A percentile compares a stretch with the other conserved stretches of the same genome.
Evolutionary conservation across 2,888 invertebrate species (phyloP).

Genomic region (Helobdella robusta): DNA sequence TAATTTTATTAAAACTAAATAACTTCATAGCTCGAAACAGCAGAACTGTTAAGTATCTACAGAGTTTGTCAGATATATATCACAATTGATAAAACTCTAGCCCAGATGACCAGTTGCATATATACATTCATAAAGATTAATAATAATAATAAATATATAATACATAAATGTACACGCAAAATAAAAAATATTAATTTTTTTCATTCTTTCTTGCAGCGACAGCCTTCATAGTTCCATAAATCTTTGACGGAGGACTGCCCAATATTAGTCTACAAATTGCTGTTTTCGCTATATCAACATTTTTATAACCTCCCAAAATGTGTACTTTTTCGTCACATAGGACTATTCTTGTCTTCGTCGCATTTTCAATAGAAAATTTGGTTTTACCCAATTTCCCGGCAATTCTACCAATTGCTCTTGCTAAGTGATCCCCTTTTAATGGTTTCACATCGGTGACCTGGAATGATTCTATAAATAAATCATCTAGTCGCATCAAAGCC

Average conservation of each 20-base stretch:
- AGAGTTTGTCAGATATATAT: no score
- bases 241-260: slow-evolving; percentile 50
- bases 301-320: slow-evolving; percentile 90
- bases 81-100: no score
- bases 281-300: slow-evolving; percentile 83
- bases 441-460: slow-evolving; percentile 71
- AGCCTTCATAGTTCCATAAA: slow-evolving; percentile 19
- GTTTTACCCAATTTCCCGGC: slow-evolving; percentile 95
- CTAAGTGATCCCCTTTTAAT: slow-evolving; percentile 72
- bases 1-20: no score
- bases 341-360: slow-evolving; percentile 93
- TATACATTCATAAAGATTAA: no score
- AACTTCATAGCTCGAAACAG: no score
- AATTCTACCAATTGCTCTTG: slow-evolving; percentile 88
- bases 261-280: slow-evolving; percentile 91
- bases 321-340: slow-evolving; percentile 91
- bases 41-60: no score
- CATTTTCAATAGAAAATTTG: slow-evolving; percentile 96
- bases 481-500: slow-evolving; percentile 84
- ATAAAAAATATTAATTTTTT: no score
- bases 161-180: no score
- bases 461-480: slow-evolving; percentile 91
- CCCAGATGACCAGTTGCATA: no score
- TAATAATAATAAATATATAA: no score
- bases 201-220: slow-evolving; percentile 6